Evolutionary conservation across 2,797 vertebrate genomes (phyloP), one percentile per base, ranked within the genome.

Genomic region (Spondyliosoma cantharus): DNA sequence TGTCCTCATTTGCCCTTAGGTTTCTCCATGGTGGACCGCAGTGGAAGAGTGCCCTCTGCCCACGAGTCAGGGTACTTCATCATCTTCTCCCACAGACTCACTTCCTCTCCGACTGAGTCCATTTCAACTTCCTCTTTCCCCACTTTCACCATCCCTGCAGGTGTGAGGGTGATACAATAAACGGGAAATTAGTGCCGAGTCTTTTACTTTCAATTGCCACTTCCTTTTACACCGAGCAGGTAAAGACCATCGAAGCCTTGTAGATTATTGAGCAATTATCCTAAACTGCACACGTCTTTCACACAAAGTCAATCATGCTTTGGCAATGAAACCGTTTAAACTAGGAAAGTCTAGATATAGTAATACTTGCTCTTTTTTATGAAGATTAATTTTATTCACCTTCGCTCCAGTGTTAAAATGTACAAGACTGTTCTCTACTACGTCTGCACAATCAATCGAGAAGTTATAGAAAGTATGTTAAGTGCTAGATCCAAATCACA

Each of bases 21-120:
- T 76, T 91, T 94, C 78, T 93, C 95, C 97, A 99, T 98, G 8
- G 95, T 96, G 76, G 97, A 93, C 7, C 98, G 97, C 58, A 99
- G 96, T 59, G 91, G 95, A 61, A 99, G 96, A 1, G 95, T 96
- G 86, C 98, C 98, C 96, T 99, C 98, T 8, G 97, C 98, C 97
- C 97, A 99, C 0, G 97, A 99, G 85, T 97, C 97, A 0, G 97
- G 98, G 91, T 97, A 99, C 91, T 97, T 97, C 91, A 96, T 90
- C 97, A 99, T 98, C 93, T 98, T 99, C 93, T 96, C 93, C 98
- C 98, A 99, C 70, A 99, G 92, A 82, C 94, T 96, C 71, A 97
- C 93, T 91, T 99, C 98, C 91, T 99, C 98, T 0, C 96, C 97
- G 0, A 87, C 94, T 0, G 97, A 99, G 85, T 99, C 97, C 94